phyloP scores from a whole-genome alignment of 2,888 invertebrate species.

The Lithophane ornitopus region DNA sequence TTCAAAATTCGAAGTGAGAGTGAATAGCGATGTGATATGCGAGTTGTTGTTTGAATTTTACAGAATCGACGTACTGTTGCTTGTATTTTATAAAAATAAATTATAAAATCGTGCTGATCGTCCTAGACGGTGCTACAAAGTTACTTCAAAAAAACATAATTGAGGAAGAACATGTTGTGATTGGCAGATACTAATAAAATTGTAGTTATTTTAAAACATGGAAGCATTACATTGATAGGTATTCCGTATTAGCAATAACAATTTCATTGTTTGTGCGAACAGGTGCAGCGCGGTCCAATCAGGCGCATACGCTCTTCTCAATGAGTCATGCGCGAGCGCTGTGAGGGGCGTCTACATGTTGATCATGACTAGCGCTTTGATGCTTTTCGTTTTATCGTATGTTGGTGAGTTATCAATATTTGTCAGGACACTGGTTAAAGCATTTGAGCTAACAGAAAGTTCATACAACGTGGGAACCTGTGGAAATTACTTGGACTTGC shows the following conservation, averaged over 20 bases:
- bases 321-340: slow-evolving; percentile 60
- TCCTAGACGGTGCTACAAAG: too few relatives aligned
- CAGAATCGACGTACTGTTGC: too few relatives aligned
- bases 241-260: background rate
- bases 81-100: too few relatives aligned
- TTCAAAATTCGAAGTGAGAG: too few relatives aligned
- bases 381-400: slow-evolving; percentile 62
- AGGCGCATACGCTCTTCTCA: slow-evolving; percentile 60
- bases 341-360: slow-evolving; percentile 58
- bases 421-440: background rate
- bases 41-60: too few relatives aligned
- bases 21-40: too few relatives aligned
- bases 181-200: too few relatives aligned
- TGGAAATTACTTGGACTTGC: background rate
- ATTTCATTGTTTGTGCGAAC: slow-evolving; percentile 11
- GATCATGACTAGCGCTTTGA: slow-evolving; percentile 58
- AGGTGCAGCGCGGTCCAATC: slow-evolving; percentile 68
- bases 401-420: slow-evolving; percentile 58
- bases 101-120: too few relatives aligned
- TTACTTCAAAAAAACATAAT: too few relatives aligned
- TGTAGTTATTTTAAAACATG: background rate
- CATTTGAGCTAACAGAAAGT: background rate
- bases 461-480: background rate
- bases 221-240: too few relatives aligned
- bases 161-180: too few relatives aligned